phyloP scores from a whole-genome alignment of 2,113 vertebrate genomes.

The Sinosuthora webbiana region DNA sequence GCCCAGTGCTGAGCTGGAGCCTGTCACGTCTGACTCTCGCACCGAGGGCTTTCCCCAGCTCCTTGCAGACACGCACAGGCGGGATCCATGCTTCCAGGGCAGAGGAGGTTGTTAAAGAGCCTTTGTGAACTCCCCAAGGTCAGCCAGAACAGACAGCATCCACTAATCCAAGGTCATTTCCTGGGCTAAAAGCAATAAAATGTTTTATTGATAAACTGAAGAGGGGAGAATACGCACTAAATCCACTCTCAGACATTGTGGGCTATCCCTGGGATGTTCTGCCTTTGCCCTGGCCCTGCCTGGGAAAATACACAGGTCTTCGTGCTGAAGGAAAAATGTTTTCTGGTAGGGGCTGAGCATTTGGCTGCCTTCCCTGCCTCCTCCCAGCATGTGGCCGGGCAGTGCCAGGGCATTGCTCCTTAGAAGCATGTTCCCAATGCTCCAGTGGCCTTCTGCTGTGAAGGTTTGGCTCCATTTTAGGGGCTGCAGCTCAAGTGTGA shows the following conservation, averaged over 20 bases:
- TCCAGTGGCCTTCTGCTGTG: background rate
- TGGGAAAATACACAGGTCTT: background rate
- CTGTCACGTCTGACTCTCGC: background rate
- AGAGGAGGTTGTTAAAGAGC: slow-evolving; percentile 65
- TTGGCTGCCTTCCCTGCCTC: slow-evolving; percentile 19
- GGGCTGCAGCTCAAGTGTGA: background rate
- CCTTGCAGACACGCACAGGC: background rate
- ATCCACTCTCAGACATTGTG: background rate
- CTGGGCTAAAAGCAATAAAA: slow-evolving; percentile 88
- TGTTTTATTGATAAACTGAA: slow-evolving; percentile 87
- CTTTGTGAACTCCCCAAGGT: slow-evolving; percentile 82
- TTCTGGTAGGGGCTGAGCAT: background rate
- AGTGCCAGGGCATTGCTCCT: background rate
- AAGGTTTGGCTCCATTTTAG: slow-evolving; percentile 15
- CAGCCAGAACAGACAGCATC: slow-evolving; percentile 75
- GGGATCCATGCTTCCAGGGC: background rate
- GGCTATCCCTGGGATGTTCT: background rate
- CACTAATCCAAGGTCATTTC: slow-evolving; percentile 84
- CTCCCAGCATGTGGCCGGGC: background rate
- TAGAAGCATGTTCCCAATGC: background rate
- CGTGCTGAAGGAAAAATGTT: background rate
- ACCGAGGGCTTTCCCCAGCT: slow-evolving; percentile 19
- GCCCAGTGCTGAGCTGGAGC: slow-evolving; percentile 9
- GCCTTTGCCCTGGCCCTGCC: background rate
- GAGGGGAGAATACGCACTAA: slow-evolving; percentile 25